phyloP scores from a whole-genome alignment of 2,113 vertebrate genomes.

The Pseudopipra pipra region DNA sequence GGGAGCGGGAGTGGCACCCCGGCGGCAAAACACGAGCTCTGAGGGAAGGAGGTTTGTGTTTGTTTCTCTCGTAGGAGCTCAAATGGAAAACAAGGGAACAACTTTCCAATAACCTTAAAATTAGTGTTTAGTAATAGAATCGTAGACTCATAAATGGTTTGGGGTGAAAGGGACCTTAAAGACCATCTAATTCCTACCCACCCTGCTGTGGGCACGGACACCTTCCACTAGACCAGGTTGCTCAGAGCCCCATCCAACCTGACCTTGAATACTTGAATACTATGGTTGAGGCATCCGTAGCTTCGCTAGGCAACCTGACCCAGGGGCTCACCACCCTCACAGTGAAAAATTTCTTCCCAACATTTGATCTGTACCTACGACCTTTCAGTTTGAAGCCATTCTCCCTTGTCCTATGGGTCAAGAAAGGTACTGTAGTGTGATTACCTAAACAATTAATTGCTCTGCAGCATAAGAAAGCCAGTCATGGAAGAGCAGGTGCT shows the following conservation, averaged over 20 bases:
- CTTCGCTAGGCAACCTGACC: not conserved
- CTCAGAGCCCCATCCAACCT: not conserved
- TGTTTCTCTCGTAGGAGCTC: fast-evolving
- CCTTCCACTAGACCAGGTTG: not conserved
- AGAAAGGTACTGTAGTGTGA: not conserved
- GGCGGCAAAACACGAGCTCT: not conserved
- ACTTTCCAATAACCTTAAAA: not conserved
- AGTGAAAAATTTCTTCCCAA: not conserved
- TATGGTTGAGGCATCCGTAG: not conserved
- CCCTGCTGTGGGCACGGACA: not conserved
- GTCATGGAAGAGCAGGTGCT: not conserved
- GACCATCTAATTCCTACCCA: not conserved
- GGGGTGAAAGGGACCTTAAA: not conserved
- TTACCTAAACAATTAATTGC: not conserved
- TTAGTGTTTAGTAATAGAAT: not conserved
- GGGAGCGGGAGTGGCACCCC: not conserved
- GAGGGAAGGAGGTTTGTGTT: no score
- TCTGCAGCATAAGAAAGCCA: not conserved
- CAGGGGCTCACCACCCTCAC: not conserved
- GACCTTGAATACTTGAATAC: not conserved
- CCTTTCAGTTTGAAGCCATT: not conserved
- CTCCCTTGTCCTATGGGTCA: not conserved
- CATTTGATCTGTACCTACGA: not conserved
- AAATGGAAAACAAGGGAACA: not conserved
- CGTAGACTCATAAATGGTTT: not conserved